Conservation (phyloP, 2,797 vertebrate species). For the Manis crassicaudata region DNA sequence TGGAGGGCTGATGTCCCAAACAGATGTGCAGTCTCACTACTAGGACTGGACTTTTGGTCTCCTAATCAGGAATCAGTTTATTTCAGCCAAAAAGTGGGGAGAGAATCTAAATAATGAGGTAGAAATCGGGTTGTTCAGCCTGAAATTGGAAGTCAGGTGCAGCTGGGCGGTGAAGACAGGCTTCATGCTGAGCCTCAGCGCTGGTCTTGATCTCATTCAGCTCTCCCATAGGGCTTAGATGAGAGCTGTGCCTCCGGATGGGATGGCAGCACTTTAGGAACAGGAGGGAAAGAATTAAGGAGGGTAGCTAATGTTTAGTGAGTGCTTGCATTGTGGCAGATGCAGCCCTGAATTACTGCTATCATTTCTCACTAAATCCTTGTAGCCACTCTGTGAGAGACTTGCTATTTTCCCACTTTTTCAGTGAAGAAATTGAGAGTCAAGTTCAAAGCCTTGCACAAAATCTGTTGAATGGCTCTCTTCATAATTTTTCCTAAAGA, state of each 20-base stretch:
- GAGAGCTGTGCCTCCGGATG: no score
- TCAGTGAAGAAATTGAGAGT: not conserved
- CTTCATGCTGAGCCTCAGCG: not conserved
- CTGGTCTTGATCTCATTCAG: not conserved
- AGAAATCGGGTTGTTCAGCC: not conserved
- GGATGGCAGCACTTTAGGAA: not conserved
- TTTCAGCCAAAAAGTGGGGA: not conserved
- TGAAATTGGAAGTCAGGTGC: not conserved
- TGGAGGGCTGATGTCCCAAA: not conserved
- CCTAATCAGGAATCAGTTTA: not conserved
- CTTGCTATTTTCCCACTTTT: not conserved
- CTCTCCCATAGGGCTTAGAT: not conserved
- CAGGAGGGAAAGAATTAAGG: not conserved
- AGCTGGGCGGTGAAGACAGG: not conserved
- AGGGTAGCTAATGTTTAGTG: not conserved
- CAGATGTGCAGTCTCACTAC: accelerated
- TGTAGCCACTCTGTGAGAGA: no score
- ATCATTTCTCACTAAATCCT: not conserved
- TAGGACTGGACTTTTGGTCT: not conserved
- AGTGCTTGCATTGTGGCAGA: not conserved
- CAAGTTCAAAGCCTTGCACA: not conserved
- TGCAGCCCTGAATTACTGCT: not conserved
- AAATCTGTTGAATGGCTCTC: not conserved
- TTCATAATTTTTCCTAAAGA: not conserved
- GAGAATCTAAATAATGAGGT: not conserved